Evolutionary conservation across 2,797 vertebrate genomes (phyloP).

Genomic region (Ctenochaetus hawaiiensis): DNA sequence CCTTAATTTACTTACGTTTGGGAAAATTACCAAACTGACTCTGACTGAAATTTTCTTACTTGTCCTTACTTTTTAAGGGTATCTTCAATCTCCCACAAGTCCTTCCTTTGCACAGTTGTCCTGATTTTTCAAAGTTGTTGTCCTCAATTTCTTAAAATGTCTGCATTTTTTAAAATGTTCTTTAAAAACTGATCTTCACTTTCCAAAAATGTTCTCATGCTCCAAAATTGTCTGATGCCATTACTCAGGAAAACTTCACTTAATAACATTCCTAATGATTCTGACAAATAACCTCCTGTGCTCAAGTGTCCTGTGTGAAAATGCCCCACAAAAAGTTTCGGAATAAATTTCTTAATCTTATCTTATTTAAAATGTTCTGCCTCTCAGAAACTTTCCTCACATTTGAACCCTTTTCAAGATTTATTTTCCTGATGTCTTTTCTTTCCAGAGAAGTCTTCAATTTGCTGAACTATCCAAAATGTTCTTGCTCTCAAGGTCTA

Average conservation of each 20-base stretch:
- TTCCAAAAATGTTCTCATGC: no score
- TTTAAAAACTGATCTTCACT: background rate
- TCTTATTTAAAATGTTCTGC: background rate
- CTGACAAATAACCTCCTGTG: background rate
- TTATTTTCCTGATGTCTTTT: background rate
- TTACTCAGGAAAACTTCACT: background rate
- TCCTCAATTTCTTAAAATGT: background rate
- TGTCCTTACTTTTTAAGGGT: background rate
- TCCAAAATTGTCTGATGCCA: no score
- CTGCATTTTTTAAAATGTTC: background rate
- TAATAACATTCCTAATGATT: background rate
- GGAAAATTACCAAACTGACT: no score
- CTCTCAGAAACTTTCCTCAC: background rate
- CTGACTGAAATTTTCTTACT: background rate
- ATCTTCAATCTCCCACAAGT: background rate
- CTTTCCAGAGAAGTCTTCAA: background rate
- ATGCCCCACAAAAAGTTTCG: background rate
- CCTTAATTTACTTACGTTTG: no score
- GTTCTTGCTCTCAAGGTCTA: background rate
- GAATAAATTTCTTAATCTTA: no score
- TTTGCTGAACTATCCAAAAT: background rate
- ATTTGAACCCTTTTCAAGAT: background rate
- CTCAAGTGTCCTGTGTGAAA: background rate
- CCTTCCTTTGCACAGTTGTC: background rate
- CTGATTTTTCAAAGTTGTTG: background rate